phyloP scores from a whole-genome alignment of 2,888 invertebrate genomes.

The Lasioglossum lativentre region DNA sequence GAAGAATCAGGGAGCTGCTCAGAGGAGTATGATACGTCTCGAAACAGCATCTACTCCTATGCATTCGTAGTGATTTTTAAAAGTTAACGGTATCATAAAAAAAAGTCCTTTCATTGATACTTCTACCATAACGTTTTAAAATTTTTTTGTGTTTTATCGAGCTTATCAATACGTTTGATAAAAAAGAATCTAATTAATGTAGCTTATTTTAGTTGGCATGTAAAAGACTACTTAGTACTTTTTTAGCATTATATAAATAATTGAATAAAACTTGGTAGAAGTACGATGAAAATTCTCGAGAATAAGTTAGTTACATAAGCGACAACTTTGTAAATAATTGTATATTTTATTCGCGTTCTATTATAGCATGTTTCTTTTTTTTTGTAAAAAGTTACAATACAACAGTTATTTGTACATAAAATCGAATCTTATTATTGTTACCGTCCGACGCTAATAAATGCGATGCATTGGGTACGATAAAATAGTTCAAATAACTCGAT shows the following conservation, averaged over 20 bases:
- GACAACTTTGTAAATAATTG: conserved; percentile 45
- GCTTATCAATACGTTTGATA: not conserved
- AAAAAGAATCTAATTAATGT: not conserved
- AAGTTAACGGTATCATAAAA: not conserved
- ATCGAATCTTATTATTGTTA: not conserved
- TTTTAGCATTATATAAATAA: not conserved
- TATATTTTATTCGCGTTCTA: conserved; percentile 37
- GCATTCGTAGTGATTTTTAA: conserved; percentile 73
- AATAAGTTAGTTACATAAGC: not conserved
- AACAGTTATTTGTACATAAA: conserved; percentile 30
- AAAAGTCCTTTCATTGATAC: not conserved
- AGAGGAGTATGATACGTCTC: conserved; percentile 80
- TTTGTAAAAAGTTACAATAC: conserved; percentile 21
- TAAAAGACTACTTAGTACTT: not conserved
- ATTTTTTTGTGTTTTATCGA: not conserved
- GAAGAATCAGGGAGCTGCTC: conserved; percentile 80
- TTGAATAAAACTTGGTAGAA: not conserved
- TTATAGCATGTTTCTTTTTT: conserved; percentile 9
- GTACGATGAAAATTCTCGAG: not conserved
- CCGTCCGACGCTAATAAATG: conserved; percentile 1
- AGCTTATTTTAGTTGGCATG: not conserved
- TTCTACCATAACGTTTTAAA: not conserved
- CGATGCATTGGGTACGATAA: not conserved
- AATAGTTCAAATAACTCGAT: not conserved
- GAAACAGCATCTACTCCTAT: conserved; percentile 81